Conservation (phyloP, 2,113 vertebrate genomes). For the Channa argus region DNA sequence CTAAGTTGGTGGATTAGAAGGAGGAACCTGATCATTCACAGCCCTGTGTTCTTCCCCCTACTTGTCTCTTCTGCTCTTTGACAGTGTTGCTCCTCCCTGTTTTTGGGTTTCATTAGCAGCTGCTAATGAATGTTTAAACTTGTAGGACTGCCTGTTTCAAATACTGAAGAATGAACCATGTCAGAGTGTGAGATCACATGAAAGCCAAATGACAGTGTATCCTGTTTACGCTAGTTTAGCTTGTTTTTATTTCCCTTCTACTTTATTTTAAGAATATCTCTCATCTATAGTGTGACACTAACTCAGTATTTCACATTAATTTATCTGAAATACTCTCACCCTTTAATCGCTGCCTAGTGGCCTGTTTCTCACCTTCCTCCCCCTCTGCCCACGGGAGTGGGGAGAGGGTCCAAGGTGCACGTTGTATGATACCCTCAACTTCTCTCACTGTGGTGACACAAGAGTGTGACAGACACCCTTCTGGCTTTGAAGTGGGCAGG, state of each 20-base stretch:
- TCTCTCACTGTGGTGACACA: too few relatives aligned
- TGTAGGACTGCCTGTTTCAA: not conserved
- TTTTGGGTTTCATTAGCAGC: too few relatives aligned
- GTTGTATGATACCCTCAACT: too few relatives aligned
- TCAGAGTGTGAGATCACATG: not conserved
- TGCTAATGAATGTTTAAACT: not conserved
- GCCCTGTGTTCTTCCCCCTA: too few relatives aligned
- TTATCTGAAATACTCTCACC: not conserved
- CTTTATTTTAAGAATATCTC: not conserved
- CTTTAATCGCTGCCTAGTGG: slow-evolving; percentile 1
- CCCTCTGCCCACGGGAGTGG: not conserved
- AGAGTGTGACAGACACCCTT: too few relatives aligned
- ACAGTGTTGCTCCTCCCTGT: too few relatives aligned
- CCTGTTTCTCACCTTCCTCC: not conserved
- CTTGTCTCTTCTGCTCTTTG: too few relatives aligned
- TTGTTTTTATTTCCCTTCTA: not conserved
- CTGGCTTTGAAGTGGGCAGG: too few relatives aligned
- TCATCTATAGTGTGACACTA: not conserved
- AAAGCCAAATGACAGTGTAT: slow-evolving; percentile 19
- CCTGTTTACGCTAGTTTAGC: not conserved
- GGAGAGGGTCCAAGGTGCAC: too few relatives aligned
- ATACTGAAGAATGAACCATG: not conserved
- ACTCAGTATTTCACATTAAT: not conserved
- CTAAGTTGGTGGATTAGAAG: too few relatives aligned
- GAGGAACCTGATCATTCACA: not conserved